Evolutionary conservation across 1,140 invertebrate species (phyloP), one percentile per base, ranked within the genome.

Genomic region (Bombus waltoni): DNA sequence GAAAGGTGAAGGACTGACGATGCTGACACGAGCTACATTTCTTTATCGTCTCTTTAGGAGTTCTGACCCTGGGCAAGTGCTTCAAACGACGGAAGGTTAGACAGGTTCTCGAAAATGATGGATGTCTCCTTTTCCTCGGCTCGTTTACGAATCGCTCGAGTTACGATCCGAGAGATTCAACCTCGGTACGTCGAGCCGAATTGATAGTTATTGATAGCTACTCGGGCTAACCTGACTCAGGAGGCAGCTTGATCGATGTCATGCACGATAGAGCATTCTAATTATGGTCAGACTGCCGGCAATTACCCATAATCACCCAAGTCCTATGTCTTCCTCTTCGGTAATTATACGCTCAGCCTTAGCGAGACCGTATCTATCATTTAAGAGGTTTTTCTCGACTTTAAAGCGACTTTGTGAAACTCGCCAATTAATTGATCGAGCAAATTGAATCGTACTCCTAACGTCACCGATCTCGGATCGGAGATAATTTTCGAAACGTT

Each of bases 131-230:
- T 87, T 87, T 83, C 87, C 87, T 89, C 83, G 79, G 70, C 70
- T 70, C 89, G 83, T 81, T 91, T 82, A 81, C 88, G 80, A 86
- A 88, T 68, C 87, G 84, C 70, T 87, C 89, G 40, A 83, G 84
- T 81, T 87, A 80, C 77, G 81, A 85, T 84, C 85, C 71, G 57
- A 72, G 85, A 86, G 86, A 66, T 70, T 79, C 68, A 62, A 76
- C 72, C 70, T 77, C 66, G 42, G 66, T 72, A 73, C 66, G 78
- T 76, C 86, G 68, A n/a, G 53, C 65, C 76, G 90, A 91, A 92
- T 92, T 93, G 92, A 93, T 93, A 93, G 92, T 92, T 92, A 93
- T 92, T 92, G 93, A 93, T 91, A 92, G 90, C 89, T 89, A 82
- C 87, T 91, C 89, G 87, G 77, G 73, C 90, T 93, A 93, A 89